These are phyloP conservation scores for Lasioglossum morio DNA, from an alignment of 2,888 invertebrate genomes.

Conservation along the genomic window DNA sequence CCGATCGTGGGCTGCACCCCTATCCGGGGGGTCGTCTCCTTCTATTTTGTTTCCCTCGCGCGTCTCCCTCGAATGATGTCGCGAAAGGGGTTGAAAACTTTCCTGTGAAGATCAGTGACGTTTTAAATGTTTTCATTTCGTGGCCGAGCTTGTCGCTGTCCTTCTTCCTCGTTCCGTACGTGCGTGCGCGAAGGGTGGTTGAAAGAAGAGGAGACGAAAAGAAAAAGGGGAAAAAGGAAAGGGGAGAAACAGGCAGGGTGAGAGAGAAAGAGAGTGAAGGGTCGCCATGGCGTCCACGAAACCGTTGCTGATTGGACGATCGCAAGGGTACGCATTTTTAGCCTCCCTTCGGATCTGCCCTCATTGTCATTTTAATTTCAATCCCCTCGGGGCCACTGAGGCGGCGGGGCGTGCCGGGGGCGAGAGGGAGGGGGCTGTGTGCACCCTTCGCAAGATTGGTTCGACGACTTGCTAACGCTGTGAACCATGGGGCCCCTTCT, in stretches of 20 bases:
- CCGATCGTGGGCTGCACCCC: conserved; percentile 33
- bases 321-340: conserved; percentile 80
- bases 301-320: conserved; percentile 81
- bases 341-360: conserved; percentile 82
- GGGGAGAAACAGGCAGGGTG: conserved; percentile 16
- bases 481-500: conserved; percentile 55
- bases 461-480: conserved; percentile 74
- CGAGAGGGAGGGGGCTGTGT: conserved; percentile 57
- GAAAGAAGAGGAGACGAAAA: conserved; percentile 38
- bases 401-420: conserved; percentile 70
- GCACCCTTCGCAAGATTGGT: conserved; percentile 78
- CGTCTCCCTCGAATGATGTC: conserved; percentile 49
- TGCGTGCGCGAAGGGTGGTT: conserved; percentile 26
- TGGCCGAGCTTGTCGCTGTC: conserved; percentile 11
- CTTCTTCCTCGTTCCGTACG: background rate
- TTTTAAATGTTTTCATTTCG: conserved; percentile 72
- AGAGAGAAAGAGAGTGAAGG: conserved; percentile 52
- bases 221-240: conserved; percentile 7
- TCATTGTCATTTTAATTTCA: conserved; percentile 85
- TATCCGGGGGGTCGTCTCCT: conserved; percentile 6
- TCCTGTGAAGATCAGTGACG: conserved; percentile 61
- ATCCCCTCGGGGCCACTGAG: conserved; percentile 74
- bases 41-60: conserved; percentile 50
- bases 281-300: conserved; percentile 80
- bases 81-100: conserved; percentile 67